phyloP scores from a whole-genome alignment of 1,140 invertebrate genomes.

The Metaphire vulgaris region DNA sequence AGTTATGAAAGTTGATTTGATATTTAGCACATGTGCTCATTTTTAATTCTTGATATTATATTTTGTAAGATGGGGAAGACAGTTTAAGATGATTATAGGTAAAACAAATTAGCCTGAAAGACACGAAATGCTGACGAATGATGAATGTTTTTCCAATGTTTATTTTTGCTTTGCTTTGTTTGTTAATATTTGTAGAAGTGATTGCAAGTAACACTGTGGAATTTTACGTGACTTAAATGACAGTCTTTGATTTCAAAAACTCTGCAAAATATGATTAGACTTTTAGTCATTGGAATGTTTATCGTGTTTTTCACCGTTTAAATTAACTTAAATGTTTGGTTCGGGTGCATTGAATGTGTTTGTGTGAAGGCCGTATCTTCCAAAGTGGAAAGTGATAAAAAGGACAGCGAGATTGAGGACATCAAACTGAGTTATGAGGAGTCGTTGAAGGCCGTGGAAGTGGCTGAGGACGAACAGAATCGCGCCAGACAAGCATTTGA shows the following conservation, averaged over 20 bases:
- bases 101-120: too few relatives aligned
- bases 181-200: too few relatives aligned
- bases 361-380: conserved; percentile 8
- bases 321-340: neutral
- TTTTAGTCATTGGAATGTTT: neutral
- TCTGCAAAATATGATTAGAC: too few relatives aligned
- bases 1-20: neutral
- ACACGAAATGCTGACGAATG: neutral
- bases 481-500: neutral
- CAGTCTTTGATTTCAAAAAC: too few relatives aligned
- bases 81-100: too few relatives aligned
- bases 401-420: conserved; percentile 1
- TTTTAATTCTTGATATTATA: too few relatives aligned
- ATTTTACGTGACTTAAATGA: too few relatives aligned
- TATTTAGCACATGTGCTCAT: too few relatives aligned
- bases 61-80: too few relatives aligned
- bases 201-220: too few relatives aligned
- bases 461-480: neutral
- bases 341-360: too few relatives aligned
- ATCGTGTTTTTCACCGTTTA: neutral
- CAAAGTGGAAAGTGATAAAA: conserved; percentile 12
- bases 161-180: too few relatives aligned
- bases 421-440: conserved; percentile 7
- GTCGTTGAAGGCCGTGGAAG: neutral
- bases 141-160: neutral